Evolutionary conservation across 2,888 invertebrate genomes (phyloP), one percentile per base, ranked within the genome.

Genomic region (Lordiphosa andalusiaca): DNA sequence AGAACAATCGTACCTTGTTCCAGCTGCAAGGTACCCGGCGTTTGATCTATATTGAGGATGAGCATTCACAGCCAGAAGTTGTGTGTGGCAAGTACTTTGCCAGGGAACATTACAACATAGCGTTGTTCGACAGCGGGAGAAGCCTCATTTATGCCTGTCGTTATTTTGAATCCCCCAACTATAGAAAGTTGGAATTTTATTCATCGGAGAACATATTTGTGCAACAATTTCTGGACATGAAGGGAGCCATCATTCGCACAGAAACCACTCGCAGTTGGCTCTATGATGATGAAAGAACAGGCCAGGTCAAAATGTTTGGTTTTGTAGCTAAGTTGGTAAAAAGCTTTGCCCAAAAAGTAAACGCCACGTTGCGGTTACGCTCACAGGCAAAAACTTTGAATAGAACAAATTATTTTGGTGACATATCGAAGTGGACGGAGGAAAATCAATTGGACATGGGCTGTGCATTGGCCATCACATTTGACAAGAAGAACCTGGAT

Each of bases 201-300:
- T 25, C 25, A 2, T 7, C 25, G 7, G 25, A 25, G 2, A 7
- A 25, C 7, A 25, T 25, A 6, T 25, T 25, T 25, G 7, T 7
- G 25, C 1, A 25, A 7, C 25, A 25, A 25, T 25, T 84, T 37
- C 25, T 7, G 0, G 58, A 83, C 5, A 73, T 84, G 81, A 52
- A 33, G 0, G 84, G 82, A 0, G 42, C 39, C 0, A 1, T 16
- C 0, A 70, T 83, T 0, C 47, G 30, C 12, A 78, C 60, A 0
- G 59, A 62, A 1, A 38, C 54, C 1, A 84, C 85, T 0, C 52
- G 71, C 0, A 40, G 75, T 3, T 67, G 80, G 12, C n/a, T 69
- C 2, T 82, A 70, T n/a, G 2, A 6, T 0, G 64, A 75, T n/a
- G 39, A 35, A 1, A 23, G 10, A 0, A 52, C 13, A 0, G 74